phyloP scores from a whole-genome alignment of 2,797 vertebrate species.

The Melanotaenia pygmaea region DNA sequence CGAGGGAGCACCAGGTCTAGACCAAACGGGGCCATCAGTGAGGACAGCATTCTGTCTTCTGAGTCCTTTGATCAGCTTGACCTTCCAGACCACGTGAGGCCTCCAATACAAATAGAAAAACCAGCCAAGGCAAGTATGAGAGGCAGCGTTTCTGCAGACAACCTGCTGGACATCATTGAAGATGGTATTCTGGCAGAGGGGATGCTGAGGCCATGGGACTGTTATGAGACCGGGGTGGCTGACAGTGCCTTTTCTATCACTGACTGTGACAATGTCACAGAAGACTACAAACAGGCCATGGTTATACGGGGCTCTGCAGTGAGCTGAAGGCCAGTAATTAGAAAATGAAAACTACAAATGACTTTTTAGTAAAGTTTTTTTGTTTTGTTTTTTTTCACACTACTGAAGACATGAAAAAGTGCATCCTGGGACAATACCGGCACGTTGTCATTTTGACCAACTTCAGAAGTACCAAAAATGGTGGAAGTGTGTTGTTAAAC shows the following conservation, averaged over 20 bases:
- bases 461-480: slow-evolving; percentile 65
- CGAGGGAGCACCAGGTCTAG: slow-evolving; percentile 47
- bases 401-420: slow-evolving; percentile 41
- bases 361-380: not conserved
- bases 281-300: slow-evolving; percentile 82
- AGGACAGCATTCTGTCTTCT: slow-evolving; percentile 96
- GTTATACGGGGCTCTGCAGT: slow-evolving; percentile 71
- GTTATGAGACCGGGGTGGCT: slow-evolving; percentile 80
- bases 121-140: slow-evolving; percentile 79
- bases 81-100: slow-evolving; percentile 82
- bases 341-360: slow-evolving; percentile 7
- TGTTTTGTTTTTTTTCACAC: slow-evolving; percentile 4
- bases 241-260: slow-evolving; percentile 88
- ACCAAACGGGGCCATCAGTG: slow-evolving; percentile 87
- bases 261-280: slow-evolving; percentile 83
- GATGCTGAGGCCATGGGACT: slow-evolving; percentile 81
- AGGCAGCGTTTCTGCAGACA: slow-evolving; percentile 90
- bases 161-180: slow-evolving; percentile 84
- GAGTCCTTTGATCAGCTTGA: slow-evolving; percentile 97
- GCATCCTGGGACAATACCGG: slow-evolving; percentile 24
- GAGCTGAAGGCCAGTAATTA: slow-evolving; percentile 73
- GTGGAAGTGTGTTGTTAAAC: slow-evolving; percentile 19
- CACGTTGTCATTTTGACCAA: slow-evolving; percentile 15
- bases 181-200: slow-evolving; percentile 53
- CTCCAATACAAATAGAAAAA: slow-evolving; percentile 47